phyloP scores from a whole-genome alignment of 2,888 invertebrate genomes.

The Cyaniris semiargus region DNA sequence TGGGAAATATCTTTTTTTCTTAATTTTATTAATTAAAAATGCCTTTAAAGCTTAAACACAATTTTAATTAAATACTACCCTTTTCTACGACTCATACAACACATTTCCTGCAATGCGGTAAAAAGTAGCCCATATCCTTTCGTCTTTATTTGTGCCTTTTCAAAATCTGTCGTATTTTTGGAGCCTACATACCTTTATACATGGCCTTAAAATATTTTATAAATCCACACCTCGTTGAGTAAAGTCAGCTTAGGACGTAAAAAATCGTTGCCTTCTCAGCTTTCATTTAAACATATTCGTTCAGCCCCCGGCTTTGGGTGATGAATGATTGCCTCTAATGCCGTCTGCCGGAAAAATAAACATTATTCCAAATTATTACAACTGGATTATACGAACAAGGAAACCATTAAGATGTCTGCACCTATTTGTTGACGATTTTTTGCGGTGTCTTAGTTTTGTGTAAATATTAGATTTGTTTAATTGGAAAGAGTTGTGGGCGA shows the following conservation, averaged over 20 bases:
- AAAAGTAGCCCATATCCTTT: no score
- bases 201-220: background rate
- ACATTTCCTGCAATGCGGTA: no score
- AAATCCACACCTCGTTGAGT: conserved; percentile 44
- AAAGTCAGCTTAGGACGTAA: conserved; percentile 58
- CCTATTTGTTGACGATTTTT: background rate
- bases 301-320: conserved; percentile 63
- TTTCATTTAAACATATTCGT: conserved; percentile 70
- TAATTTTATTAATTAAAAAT: no score
- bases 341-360: conserved; percentile 63
- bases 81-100: no score
- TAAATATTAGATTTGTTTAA: background rate
- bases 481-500: background rate
- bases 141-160: no score
- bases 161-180: no score
- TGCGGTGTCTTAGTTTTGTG: background rate
- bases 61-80: no score
- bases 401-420: background rate
- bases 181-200: background rate
- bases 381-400: conserved; percentile 45
- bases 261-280: conserved; percentile 62
- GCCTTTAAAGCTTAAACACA: no score
- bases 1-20: no score
- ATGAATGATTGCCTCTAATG: conserved; percentile 67
- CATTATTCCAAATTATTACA: conserved; percentile 57